Percentiles rank a stretch among this genome's conserved stretches.
Conservation (phyloP, 2,113 vertebrate genomes). For the Nannobrachium achirus region DNA sequence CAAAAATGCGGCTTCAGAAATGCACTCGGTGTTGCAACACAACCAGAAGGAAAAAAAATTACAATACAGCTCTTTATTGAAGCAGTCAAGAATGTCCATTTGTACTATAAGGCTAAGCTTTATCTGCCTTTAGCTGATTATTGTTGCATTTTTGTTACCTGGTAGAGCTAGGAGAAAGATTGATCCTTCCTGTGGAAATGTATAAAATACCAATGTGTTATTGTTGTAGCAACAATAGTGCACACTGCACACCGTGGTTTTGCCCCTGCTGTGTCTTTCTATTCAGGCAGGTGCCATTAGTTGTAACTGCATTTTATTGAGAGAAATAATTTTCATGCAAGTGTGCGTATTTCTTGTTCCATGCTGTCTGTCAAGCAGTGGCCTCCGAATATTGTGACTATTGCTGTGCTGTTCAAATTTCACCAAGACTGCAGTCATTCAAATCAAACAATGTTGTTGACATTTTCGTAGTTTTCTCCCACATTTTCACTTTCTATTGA, state of each 20-base stretch:
- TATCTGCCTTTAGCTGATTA: constrained; percentile 30
- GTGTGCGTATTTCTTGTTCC: constrained; percentile 1
- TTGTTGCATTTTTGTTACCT: constrained; percentile 60
- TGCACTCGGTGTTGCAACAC: too few species aligned
- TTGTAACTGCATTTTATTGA: constrained; percentile 77
- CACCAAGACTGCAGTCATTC: constrained; percentile 8
- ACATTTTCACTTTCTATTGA: too few species aligned
- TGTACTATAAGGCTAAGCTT: constrained; percentile 14
- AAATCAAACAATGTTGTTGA: constrained; percentile 23
- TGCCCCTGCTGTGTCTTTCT: constrained; percentile 60
- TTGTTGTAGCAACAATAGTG: constrained; percentile 68
- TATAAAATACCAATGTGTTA: constrained; percentile 59
- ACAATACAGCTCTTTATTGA: constrained; percentile 30
- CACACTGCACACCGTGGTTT: constrained; percentile 60
- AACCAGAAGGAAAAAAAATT: too few species aligned
- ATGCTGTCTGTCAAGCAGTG: neutral
- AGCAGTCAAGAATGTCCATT: constrained; percentile 33
- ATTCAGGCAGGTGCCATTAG: constrained; percentile 72
- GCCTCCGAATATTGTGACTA: neutral
- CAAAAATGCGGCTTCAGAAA: too few species aligned
- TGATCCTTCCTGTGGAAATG: constrained; percentile 62
- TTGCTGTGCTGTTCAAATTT: constrained; percentile 38
- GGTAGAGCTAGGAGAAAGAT: constrained; percentile 57
- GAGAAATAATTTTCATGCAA: constrained; percentile 65
- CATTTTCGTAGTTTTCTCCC: constrained; percentile 22